A percentile compares a stretch with the other conserved stretches of the same genome.
These are phyloP conservation scores for Ascaphus truei DNA, from an alignment of 2,113 vertebrate species.

Conservation along the genomic window DNA sequence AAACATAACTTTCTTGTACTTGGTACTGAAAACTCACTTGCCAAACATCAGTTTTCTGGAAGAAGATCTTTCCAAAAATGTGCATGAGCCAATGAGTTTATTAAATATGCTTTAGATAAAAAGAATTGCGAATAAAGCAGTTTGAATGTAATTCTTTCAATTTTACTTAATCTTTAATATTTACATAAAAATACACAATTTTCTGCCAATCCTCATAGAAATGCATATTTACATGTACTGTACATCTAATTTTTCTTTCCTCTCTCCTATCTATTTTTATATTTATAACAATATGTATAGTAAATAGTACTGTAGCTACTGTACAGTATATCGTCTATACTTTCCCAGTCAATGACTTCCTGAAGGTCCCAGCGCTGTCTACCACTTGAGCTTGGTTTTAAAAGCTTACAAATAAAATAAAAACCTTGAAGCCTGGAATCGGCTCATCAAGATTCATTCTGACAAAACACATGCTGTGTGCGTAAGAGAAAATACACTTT, in stretches of 20 bases:
- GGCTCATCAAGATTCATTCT: slow-evolving; percentile 69
- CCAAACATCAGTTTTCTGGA: too few species aligned
- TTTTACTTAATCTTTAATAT: too few species aligned
- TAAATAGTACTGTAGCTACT: slow-evolving; percentile 71
- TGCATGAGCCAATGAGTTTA: too few species aligned
- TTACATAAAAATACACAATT: too few species aligned
- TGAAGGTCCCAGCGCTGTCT: slow-evolving; percentile 80
- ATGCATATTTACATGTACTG: not conserved
- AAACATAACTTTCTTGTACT: too few species aligned
- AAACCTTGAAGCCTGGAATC: slow-evolving; percentile 70
- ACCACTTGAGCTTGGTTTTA: slow-evolving; percentile 77
- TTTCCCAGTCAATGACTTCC: slow-evolving; percentile 82
- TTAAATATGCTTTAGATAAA: too few species aligned
- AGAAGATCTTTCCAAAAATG: too few species aligned
- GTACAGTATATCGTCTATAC: slow-evolving; percentile 71
- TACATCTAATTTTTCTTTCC: not conserved
- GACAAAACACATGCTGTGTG: slow-evolving; percentile 63
- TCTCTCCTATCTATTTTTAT: slow-evolving; percentile 21
- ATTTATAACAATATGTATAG: slow-evolving; percentile 41
- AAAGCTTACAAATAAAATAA: slow-evolving; percentile 54
- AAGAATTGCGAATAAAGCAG: too few species aligned
- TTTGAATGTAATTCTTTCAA: too few species aligned
- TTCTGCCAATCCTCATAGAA: too few species aligned
- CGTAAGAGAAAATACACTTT: slow-evolving; percentile 59
- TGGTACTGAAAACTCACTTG: too few species aligned